Evolutionary conservation across 1,140 invertebrate genomes (phyloP), one percentile per base, ranked within the genome.

Genomic region (Drosophila albomicans): DNA sequence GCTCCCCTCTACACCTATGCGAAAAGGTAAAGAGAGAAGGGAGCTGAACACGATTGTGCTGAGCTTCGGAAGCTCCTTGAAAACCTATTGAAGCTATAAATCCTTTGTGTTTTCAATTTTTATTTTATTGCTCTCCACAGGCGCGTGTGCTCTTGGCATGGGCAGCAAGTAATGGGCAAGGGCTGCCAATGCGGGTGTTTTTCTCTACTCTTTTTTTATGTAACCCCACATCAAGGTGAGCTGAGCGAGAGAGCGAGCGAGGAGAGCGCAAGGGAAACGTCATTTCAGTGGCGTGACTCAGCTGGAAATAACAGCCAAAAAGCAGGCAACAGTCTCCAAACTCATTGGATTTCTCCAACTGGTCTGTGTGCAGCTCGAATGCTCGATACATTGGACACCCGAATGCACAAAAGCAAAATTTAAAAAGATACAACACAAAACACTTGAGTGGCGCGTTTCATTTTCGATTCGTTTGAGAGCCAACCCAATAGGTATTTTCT

Each of bases 81-180:
- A 89, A 89, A 89, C 85, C 85, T 89, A 89, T 89, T 89, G 86
- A 88, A 89, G 85, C 85, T 89, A 89, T 89, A 89, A 89, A 89
- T 89, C 85, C 85, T 89, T 89, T 89, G 85, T 89, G 85, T 89
- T 89, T 89, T 89, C 85, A 89, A 89, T 89, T 89, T 89, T 89
- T 89, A 89, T 89, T 89, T 89, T 89, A 89, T 89, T 89, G 85
- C 85, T 89, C 85, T 79, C 81, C 75, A 74, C 80, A 84, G 81
- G 58, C 82, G 52, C 72, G 64, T 57, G 68, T 51, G 75, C 62
- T 63, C 20, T 38, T 63, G 41, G 66, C 61, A 54, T 69, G 56
- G 71, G 77, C 43, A 66, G 28, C 7, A n/a, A 45, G 56, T 28
- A 6, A 25, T 45, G 28, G 16, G 41, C 49, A 25, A 28, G 56